phyloP scores from a whole-genome alignment of 2,888 invertebrate species.

The Embidobia sp. region DNA sequence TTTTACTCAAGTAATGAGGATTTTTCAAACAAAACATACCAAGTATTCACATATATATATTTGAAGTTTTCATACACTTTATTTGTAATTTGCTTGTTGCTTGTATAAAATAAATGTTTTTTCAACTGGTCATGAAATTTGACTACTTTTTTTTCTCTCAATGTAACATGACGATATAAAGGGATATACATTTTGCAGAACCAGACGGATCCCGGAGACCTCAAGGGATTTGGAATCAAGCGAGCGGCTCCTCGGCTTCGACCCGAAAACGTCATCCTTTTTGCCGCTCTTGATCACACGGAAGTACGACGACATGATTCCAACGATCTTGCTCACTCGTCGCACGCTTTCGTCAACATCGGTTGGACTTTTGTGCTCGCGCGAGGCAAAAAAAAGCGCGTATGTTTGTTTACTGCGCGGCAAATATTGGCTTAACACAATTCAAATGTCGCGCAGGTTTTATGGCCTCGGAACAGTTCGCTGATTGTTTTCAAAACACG shows the following conservation, averaged over 20 bases:
- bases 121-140: no score
- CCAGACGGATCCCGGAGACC: slow-evolving; percentile 85
- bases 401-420: slow-evolving; percentile 9
- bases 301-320: slow-evolving; percentile 88
- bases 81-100: no score
- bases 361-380: slow-evolving; percentile 9
- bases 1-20: no score
- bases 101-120: no score
- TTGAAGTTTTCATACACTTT: no score
- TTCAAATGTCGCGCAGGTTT: slow-evolving; percentile 32
- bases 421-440: slow-evolving; percentile 51
- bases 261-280: slow-evolving; percentile 84
- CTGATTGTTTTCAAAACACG: slow-evolving; percentile 40
- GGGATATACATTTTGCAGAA: slow-evolving; percentile 80
- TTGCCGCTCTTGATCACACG: slow-evolving; percentile 86
- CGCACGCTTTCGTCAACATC: slow-evolving; percentile 43
- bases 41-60: no score
- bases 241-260: slow-evolving; percentile 87
- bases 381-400: neutral
- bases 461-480: slow-evolving; percentile 2
- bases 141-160: no score
- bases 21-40: no score
- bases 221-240: slow-evolving; percentile 88
- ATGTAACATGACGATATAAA: no score
- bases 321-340: slow-evolving; percentile 13